Evolutionary conservation across 2,797 vertebrate species (phyloP).

Genomic region (Halcyon chelicuti): DNA sequence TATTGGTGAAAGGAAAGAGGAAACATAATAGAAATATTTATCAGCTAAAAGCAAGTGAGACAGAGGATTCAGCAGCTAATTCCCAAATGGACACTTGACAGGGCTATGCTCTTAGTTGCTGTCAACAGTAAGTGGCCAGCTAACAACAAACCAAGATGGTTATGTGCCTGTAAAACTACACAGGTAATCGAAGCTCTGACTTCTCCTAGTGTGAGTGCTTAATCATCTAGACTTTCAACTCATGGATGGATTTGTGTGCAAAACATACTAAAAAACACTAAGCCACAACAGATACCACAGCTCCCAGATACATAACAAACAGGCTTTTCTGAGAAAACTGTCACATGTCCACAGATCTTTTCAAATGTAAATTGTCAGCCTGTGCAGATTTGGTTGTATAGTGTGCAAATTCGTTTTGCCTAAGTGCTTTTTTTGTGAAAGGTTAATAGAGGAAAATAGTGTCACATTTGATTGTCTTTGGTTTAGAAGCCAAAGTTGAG

Average conservation of each 20-base stretch:
- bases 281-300: background rate
- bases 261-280: background rate
- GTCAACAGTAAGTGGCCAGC: background rate
- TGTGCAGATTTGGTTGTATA: background rate
- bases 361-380: background rate
- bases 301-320: background rate
- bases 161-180: background rate
- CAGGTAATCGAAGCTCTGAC: background rate
- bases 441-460: background rate
- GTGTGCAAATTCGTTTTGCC: background rate
- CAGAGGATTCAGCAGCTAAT: background rate
- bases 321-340: background rate
- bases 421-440: background rate
- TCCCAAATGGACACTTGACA: background rate
- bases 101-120: background rate
- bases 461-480: background rate
- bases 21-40: slow-evolving; percentile 30
- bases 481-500: background rate
- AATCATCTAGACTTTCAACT: background rate
- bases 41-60: background rate
- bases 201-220: background rate
- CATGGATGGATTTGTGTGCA: background rate
- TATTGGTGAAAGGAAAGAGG: background rate
- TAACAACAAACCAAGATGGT: background rate
- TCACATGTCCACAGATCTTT: background rate